phyloP scores from a whole-genome alignment of 2,888 invertebrate genomes.

The Watsonalla binaria region DNA sequence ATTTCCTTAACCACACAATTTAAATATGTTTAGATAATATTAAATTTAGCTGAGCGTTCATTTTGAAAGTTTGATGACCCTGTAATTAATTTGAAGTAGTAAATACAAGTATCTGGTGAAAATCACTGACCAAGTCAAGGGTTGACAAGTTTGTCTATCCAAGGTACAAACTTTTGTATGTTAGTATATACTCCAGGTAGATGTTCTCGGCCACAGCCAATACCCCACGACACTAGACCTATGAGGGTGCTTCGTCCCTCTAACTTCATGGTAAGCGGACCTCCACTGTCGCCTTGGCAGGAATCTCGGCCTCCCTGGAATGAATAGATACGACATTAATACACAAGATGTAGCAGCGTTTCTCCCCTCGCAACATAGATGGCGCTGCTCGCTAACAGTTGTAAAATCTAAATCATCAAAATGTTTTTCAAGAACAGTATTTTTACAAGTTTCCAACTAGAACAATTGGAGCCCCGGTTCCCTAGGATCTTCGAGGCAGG shows the following conservation, averaged over 20 bases:
- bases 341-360: no score
- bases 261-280: conserved; percentile 90
- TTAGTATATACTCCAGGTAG: conserved; percentile 95
- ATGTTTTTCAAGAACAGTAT: no score
- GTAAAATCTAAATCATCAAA: no score
- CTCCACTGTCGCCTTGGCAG: conserved; percentile 90
- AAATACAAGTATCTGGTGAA: conserved; percentile 1
- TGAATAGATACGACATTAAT: not conserved
- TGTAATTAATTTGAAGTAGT: not conserved
- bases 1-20: no score
- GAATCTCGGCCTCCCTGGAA: conserved; percentile 83
- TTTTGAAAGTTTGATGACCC: not conserved
- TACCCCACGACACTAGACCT: conserved; percentile 94
- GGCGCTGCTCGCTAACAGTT: no score
- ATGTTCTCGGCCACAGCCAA: conserved; percentile 93
- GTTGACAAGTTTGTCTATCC: conserved; percentile 90
- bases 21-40: no score
- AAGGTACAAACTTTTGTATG: conserved; percentile 94
- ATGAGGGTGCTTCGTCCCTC: conserved; percentile 92
- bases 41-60: no score
- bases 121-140: conserved; percentile 23
- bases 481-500: no score
- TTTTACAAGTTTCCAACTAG: no score
- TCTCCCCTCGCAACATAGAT: no score
- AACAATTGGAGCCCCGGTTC: no score